Conservation (phyloP, 2,888 invertebrate genomes). For the Drosophila mercatorum region DNA sequence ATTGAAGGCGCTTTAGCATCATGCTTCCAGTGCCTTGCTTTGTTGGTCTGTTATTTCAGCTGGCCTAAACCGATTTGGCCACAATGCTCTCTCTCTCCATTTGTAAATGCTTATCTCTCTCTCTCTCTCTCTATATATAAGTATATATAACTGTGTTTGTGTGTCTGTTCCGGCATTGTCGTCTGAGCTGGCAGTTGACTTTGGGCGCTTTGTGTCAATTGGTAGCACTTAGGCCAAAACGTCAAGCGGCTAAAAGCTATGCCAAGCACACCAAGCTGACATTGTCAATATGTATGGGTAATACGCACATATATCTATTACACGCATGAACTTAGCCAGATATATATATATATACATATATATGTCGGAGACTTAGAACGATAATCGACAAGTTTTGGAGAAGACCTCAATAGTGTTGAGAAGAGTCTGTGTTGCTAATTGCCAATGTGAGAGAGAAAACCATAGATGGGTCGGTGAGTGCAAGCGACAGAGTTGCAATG, state of each 20-base stretch:
- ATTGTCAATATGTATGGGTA: slow-evolving; percentile 17
- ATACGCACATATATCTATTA: slow-evolving; percentile 13
- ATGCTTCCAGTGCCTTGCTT: not conserved
- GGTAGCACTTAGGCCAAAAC: slow-evolving; percentile 52
- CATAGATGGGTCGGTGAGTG: no score
- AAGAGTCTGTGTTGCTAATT: no score
- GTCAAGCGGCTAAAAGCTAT: slow-evolving; percentile 29
- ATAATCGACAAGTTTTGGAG: no score
- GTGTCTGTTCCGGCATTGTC: slow-evolving; percentile 27
- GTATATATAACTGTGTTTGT: not conserved
- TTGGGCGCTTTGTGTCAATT: slow-evolving; percentile 59
- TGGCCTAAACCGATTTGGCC: slow-evolving; percentile 70
- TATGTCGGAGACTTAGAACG: no score
- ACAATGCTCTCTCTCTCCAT: slow-evolving; percentile 23
- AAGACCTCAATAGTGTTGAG: no score
- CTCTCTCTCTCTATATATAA: not conserved
- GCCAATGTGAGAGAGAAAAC: no score
- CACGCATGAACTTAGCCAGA: slow-evolving; percentile 1
- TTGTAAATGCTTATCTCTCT: slow-evolving; percentile 12
- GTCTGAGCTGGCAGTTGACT: slow-evolving; percentile 48
- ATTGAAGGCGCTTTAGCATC: slow-evolving; percentile 34
- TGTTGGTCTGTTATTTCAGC: slow-evolving; percentile 20
- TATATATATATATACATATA: not conserved
- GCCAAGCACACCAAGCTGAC: slow-evolving; percentile 12
- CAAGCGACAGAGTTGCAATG: no score